Conservation (phyloP, 2,113 vertebrate genomes). For the Bagarius yarrelli region DNA sequence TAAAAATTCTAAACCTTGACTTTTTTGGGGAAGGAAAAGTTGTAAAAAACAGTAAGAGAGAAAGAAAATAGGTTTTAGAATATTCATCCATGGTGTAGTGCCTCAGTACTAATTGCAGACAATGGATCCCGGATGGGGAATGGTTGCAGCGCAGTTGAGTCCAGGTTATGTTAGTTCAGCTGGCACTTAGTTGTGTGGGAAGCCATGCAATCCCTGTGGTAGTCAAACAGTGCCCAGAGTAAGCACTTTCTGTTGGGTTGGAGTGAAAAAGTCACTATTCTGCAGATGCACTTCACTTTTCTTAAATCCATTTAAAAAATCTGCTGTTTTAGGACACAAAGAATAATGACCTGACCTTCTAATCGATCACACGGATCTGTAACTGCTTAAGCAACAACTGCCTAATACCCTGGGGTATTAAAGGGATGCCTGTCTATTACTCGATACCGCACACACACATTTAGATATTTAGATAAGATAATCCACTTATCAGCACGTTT, state of each 20-base stretch:
- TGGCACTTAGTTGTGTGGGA: conserved; percentile 53
- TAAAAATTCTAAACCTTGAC: conserved; percentile 27
- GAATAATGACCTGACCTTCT: too few species aligned
- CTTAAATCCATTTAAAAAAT: conserved; percentile 24
- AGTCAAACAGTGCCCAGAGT: conserved; percentile 39
- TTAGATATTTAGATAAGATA: neutral
- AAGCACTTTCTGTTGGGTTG: conserved; percentile 47
- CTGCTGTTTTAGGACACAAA: conserved; percentile 2
- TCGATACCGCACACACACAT: too few species aligned
- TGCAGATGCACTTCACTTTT: conserved; percentile 26
- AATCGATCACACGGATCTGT: too few species aligned
- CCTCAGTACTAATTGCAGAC: conserved; percentile 66
- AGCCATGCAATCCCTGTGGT: conserved; percentile 41
- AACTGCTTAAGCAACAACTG: too few species aligned
- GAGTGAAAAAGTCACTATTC: conserved; percentile 38
- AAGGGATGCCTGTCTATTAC: too few species aligned
- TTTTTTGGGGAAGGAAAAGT: conserved; percentile 16
- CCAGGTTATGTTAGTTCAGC: conserved; percentile 63
- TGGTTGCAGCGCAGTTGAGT: conserved; percentile 59
- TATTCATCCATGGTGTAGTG: conserved; percentile 50
- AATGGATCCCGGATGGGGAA: conserved; percentile 70
- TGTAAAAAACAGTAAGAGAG: conserved; percentile 24
- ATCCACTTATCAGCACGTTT: neutral
- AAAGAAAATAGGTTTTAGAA: conserved; percentile 37
- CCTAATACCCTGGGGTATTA: too few species aligned